Evolutionary conservation across 2,113 vertebrate genomes (phyloP).

Genomic region (Malurus alboscapulatus): DNA sequence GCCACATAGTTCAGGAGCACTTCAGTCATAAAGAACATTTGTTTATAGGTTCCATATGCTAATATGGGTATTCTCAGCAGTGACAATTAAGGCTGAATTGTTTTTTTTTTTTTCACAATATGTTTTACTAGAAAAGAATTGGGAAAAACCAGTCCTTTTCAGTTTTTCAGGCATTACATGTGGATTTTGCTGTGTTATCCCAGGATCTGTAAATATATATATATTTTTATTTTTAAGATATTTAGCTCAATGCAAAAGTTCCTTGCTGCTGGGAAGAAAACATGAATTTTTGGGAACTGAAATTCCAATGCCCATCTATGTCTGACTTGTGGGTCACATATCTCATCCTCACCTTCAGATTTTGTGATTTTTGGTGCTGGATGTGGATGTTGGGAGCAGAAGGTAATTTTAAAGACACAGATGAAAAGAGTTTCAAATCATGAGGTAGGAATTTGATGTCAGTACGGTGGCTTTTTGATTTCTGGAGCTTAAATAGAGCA

Average conservation of each 20-base stretch:
- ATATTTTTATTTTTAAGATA: background rate
- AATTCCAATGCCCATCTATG: accelerated
- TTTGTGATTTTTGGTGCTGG: background rate
- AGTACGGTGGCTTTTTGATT: background rate
- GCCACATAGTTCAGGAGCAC: background rate
- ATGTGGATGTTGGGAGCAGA: background rate
- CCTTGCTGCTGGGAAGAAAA: background rate
- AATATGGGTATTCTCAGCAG: background rate
- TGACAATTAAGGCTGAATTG: background rate
- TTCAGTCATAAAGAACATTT: background rate
- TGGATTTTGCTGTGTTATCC: background rate
- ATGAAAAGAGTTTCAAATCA: background rate
- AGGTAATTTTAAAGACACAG: background rate
- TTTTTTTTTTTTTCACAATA: background rate
- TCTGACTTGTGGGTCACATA: background rate
- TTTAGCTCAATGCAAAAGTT: background rate
- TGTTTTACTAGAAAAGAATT: background rate
- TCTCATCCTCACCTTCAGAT: background rate
- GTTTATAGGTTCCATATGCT: background rate
- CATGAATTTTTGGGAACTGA: background rate
- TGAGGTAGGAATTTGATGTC: background rate
- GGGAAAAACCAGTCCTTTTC: background rate
- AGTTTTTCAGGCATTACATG: background rate
- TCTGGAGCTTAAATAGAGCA: background rate
- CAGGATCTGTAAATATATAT: background rate